phyloP scores from a whole-genome alignment of 2,888 invertebrate species.

The Lepetodrilus schrolli region DNA sequence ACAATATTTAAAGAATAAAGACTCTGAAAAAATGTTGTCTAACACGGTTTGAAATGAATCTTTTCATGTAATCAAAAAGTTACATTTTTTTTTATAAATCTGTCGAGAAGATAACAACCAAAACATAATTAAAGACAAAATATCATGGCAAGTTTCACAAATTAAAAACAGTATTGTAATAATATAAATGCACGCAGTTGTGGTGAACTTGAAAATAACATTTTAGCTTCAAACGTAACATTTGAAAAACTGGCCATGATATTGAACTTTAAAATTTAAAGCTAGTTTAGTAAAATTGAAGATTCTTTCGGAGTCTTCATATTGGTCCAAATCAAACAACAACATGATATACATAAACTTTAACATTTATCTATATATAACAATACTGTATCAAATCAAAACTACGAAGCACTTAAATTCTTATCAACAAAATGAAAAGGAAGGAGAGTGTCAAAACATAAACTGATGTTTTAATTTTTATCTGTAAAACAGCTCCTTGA shows the following conservation, averaged over 20 bases:
- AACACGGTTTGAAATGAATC: no score
- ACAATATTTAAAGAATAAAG: no score
- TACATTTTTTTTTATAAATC: no score
- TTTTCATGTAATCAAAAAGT: no score
- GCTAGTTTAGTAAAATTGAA: slow-evolving; percentile 13
- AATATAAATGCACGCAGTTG: slow-evolving; percentile 9
- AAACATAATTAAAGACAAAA: slow-evolving; percentile 10
- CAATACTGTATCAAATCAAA: slow-evolving; percentile 12
- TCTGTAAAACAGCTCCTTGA: no score
- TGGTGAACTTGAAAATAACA: neutral
- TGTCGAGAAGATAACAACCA: slow-evolving; percentile 8
- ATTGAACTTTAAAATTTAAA: slow-evolving; percentile 22
- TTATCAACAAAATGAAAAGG: slow-evolving; percentile 5
- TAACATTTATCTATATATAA: slow-evolving; percentile 27
- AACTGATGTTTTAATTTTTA: no score
- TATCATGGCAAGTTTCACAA: slow-evolving; percentile 12
- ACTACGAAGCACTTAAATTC: slow-evolving; percentile 14
- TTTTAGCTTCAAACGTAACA: neutral
- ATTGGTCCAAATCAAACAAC: slow-evolving; percentile 18
- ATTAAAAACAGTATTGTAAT: neutral
- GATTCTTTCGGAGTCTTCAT: neutral
- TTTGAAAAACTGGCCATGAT: slow-evolving; percentile 21
- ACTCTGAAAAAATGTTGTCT: no score
- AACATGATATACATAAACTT: slow-evolving; percentile 21
- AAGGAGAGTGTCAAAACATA: neutral